Conservation (phyloP, 2,797 vertebrate genomes). For the Salmo trutta region DNA sequence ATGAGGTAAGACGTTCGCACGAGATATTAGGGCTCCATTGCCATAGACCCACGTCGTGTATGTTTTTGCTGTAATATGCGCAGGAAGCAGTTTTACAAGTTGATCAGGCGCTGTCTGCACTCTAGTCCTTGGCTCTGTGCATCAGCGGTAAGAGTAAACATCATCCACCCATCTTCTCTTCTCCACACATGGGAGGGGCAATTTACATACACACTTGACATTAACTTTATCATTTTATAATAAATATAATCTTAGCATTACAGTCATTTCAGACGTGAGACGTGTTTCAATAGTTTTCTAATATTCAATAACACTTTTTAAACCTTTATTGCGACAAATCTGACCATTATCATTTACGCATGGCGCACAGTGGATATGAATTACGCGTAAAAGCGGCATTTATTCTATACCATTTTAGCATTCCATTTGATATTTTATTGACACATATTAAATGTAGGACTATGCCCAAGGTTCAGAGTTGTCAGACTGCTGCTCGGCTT, state of each 20-base stretch:
- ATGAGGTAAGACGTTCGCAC: slow-evolving; percentile 3
- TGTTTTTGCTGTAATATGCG: slow-evolving; percentile 5
- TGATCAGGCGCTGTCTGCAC: slow-evolving; percentile 12
- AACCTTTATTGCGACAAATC: neutral
- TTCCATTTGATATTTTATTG: neutral
- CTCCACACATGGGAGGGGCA: slow-evolving; percentile 49
- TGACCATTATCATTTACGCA: neutral
- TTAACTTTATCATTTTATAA: neutral
- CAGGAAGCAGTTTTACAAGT: slow-evolving; percentile 1
- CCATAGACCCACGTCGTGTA: neutral
- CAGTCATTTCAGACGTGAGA: neutral
- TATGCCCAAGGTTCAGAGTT: too few relatives aligned
- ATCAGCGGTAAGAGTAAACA: slow-evolving; percentile 23
- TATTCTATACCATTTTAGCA: neutral
- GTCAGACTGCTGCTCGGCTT: too few relatives aligned
- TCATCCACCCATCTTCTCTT: slow-evolving; percentile 43
- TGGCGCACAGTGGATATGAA: neutral
- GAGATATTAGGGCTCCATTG: slow-evolving; percentile 40
- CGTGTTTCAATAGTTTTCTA: neutral
- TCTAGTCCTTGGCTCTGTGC: slow-evolving; percentile 20
- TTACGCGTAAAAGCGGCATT: neutral
- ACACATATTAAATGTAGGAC: neutral
- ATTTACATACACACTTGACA: neutral
- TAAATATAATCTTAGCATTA: neutral
- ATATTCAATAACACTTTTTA: neutral